phyloP scores from a whole-genome alignment of 2,797 vertebrate species.

The Pangasius mekongensis region DNA sequence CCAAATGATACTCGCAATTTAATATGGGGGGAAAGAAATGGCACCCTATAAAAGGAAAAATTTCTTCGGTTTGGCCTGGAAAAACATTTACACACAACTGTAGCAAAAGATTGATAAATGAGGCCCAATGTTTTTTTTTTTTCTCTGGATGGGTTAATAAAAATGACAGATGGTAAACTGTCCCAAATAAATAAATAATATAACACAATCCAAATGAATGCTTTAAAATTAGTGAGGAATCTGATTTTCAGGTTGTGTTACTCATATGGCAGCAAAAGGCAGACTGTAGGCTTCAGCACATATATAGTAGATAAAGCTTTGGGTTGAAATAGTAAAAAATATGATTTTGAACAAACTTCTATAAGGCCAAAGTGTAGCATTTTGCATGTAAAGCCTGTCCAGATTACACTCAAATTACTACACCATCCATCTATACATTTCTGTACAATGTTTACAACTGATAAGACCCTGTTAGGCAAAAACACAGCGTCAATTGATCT shows the following conservation, averaged over 20 bases:
- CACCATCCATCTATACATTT: constrained; percentile 23
- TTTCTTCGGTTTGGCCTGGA: not conserved
- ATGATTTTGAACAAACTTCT: constrained; percentile 33
- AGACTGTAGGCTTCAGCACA: constrained; percentile 21
- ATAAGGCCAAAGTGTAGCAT: constrained; percentile 34
- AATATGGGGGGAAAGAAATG: not conserved
- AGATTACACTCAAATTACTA: constrained; percentile 6
- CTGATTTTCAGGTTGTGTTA: constrained; percentile 9
- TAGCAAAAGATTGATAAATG: not conserved
- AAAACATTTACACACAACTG: no score
- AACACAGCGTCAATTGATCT: not conserved
- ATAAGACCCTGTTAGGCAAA: constrained; percentile 14
- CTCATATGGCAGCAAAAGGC: constrained; percentile 28
- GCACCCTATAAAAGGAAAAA: not conserved
- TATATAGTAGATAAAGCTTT: constrained; percentile 30
- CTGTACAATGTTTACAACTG: constrained; percentile 32
- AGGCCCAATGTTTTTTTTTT: not conserved
- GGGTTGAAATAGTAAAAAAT: constrained; percentile 39
- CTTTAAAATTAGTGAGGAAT: not conserved
- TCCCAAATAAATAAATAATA: constrained; percentile 24
- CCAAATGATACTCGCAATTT: not conserved
- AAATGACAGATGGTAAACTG: not conserved
- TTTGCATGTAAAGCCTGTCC: not conserved
- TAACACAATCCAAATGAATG: not conserved
- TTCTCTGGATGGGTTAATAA: not conserved